Evolutionary conservation across 2,888 invertebrate genomes (phyloP), one percentile per base, ranked within the genome.

Genomic region (Busseola fusca): DNA sequence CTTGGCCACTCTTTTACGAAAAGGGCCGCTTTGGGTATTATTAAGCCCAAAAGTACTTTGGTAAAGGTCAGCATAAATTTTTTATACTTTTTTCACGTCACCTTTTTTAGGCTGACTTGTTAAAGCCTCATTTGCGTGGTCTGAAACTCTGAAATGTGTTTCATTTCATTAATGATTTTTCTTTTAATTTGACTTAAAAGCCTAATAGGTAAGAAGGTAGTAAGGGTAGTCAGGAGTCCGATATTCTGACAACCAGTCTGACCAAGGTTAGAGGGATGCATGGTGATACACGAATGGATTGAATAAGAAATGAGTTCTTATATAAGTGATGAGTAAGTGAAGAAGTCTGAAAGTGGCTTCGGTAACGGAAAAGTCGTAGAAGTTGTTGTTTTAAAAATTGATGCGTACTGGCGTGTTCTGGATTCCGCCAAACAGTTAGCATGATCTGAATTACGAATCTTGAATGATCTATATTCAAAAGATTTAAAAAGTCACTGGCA

Each of bases 61-160:
- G 34, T 40, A 12, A 54, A 63, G 50, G 72, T 70, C 78, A 57
- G 50, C 37, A 45, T 40, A 40, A 27, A 62, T 42, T 18, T 80
- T 62, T 64, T 0, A 69, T 40, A 25, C 42, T 37, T 56, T 48
- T 76, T 59, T 37, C 18, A n/a, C 34, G 21, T 30, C 2, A 9
- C 6, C 27, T 56, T 59, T 50, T 69, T 72, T n/a, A 37, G n/a
- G 27, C n/a, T 45, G 3, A 75, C 21, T 5, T 45, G 1, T 65
- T 27, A 54, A 45, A 14, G n/a, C 27, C 18, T 64, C 1, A 12
- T 74, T 75, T 18, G n/a, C 0, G 34, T 18, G 14, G 18, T 45
- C 16, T 25, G 25, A 5, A 10, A 18, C 9, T 45, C 16, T 25
- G 25, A 5, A 10, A 18, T 5, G 7, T 18, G 30, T 18, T 9